Base-by-base conservation (phyloP, 2,888 invertebrate species). In the Halictus quadricinctus region DNA sequence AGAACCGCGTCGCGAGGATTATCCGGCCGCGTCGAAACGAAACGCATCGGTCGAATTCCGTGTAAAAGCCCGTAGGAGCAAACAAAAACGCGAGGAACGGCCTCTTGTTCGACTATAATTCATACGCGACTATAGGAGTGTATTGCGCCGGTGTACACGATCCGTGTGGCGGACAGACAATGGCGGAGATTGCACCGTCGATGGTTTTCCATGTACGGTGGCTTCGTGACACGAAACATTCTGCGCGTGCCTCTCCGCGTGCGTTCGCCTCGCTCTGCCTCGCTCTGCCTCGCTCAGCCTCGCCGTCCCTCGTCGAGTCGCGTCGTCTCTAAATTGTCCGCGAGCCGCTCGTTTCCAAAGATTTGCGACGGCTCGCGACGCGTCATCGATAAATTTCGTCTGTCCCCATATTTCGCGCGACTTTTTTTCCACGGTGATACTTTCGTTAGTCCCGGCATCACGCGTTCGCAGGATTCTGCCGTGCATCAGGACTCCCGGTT, bases 131-230 rank as follows among this genome's bases (percentile, higher is more conserved):
- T 79, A 81, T 84, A 81, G 86, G 46, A 82, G 79, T 58, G 82
- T 82, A 85, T 85, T 78, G 86, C 85, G 58, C 66, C 74, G 74
- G 70, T 79, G 82, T 86, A 82, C 86, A 82, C 76, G 86, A 83
- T 84, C 86, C 73, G 79, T 75, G 78, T 50, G 83, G 81, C 74
- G 80, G 76, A 25, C 79, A 82, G 84, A 86, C 81, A 88, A 84
- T 83, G 86, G 79, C 75, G 73, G 83, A 81, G 83, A 86, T 82
- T 77, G 86, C 82, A 72, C 75, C 79, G 86, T 86, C 86, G 86
- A 86, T 86, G 86, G 86, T 85, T 86, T 78, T 82, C 79, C 81
- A 82, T 85, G 86, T 79, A 80, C 82, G 81, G 83, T 72, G 74
- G 80, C 73, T 50, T 66, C 73, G 76, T 84, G 85, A 86, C 85